Evolutionary conservation across 2,888 invertebrate species (phyloP).

Genomic region (Drosophila neotestacea): DNA sequence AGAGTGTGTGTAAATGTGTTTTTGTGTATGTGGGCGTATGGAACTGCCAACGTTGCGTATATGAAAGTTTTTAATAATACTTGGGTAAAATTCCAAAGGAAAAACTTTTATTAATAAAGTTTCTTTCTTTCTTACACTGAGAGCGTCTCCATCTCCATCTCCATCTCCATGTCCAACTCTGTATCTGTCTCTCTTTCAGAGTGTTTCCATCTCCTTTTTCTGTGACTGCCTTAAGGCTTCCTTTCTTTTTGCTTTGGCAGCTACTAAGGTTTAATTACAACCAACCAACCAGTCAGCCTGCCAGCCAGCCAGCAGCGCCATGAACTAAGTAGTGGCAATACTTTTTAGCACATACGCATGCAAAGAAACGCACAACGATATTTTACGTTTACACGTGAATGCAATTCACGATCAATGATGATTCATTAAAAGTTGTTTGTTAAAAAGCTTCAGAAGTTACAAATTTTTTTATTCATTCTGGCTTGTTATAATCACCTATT

Average conservation of each 20-base stretch:
- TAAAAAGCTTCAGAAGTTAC: background rate
- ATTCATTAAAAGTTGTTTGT: too few species aligned
- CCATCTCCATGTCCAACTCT: constrained; percentile 16
- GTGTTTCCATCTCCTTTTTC: constrained; percentile 10
- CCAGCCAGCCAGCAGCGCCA: constrained; percentile 30
- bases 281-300: constrained; percentile 23
- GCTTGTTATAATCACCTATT: too few species aligned
- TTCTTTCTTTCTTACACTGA: constrained; percentile 64
- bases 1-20: constrained; percentile 14
- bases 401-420: background rate
- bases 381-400: constrained; percentile 1
- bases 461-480: too few species aligned
- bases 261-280: constrained; percentile 75
- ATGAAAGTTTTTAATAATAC: constrained; percentile 81
- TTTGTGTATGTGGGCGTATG: constrained; percentile 26
- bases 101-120: constrained; percentile 82
- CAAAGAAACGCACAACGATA: constrained; percentile 15
- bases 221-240: constrained; percentile 58
- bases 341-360: constrained; percentile 55
- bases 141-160: constrained; percentile 22
- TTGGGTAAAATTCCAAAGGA: constrained; percentile 78
- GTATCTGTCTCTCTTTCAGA: constrained; percentile 10
- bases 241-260: constrained; percentile 45
- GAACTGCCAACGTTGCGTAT: constrained; percentile 70
- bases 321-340: constrained; percentile 43